Evolutionary conservation across 1,140 invertebrate genomes (phyloP), one percentile per base, ranked within the genome.

Genomic region (Eupeodes corollae): DNA sequence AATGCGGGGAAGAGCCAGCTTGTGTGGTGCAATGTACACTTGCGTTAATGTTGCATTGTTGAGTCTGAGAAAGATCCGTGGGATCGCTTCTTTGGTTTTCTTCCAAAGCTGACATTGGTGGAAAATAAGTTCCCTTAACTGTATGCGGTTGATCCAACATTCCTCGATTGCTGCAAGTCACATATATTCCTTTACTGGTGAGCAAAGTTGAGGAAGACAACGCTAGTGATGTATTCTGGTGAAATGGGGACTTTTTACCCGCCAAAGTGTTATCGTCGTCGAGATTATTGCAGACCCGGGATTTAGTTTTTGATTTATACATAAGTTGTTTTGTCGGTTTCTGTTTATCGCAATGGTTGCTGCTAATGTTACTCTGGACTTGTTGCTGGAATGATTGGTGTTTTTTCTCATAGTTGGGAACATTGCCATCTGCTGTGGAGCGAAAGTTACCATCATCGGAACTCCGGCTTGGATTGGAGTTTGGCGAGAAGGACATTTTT

Each of bases 121-220:
- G 86, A 67, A 86, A 88, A 71, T 86, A 89, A 26, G 86, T 88
- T 14, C 85, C 85, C n/a, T 83, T 86, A 0, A 82, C 79, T 9
- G 84, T 74, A 44, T 84, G 83, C 0, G 82, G 80, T 52, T 85
- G 82, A 58, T 86, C 83, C 15, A 85, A 75, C 44, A 83, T 73
- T 39, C 82, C 84, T 42, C 82, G 80, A 65, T 85, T 87, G 39
- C 83, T 85, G 66, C 85, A 87, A 72, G 86, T 88, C 37, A 88
- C 85, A 68, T 88, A 86, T 82, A 89, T 85, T 11, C 85, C 86
- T 54, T 88, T 86, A 1, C 83, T 82, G 1, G 85, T 83, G 12
- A 85, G 83, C 48, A 88, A 58, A 14, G 65, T 59, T 46, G 64
- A 57, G 13, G 56, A 48, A 15, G 64, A 53, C 42, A 57, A 41